Conservation (phyloP, 1,140 invertebrate species). For the Aphidius ervi region DNA sequence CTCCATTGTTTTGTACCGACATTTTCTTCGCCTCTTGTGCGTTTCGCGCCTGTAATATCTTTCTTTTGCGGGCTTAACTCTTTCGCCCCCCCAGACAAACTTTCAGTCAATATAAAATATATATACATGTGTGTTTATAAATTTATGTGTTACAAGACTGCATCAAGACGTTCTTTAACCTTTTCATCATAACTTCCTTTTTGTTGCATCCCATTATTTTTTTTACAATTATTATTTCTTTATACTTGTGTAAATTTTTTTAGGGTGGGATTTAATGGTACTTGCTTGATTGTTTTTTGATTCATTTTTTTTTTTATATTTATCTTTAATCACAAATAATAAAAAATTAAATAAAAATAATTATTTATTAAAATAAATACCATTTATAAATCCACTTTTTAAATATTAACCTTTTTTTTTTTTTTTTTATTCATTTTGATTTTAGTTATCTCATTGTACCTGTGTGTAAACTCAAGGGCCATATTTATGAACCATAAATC, state of each 20-base stretch:
- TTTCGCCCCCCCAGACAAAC: no score
- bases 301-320: not conserved
- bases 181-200: slow-evolving; percentile 18
- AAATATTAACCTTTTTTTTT: no score
- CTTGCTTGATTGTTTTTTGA: slow-evolving; percentile 16
- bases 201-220: slow-evolving; percentile 20
- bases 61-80: no score
- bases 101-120: no score
- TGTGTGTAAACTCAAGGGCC: no score
- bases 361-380: not conserved
- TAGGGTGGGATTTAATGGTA: slow-evolving; percentile 11
- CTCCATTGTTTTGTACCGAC: slow-evolving; percentile 25
- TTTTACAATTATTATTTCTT: slow-evolving; percentile 16
- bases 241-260: not conserved
- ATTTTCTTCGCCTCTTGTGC: not conserved
- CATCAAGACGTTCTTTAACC: slow-evolving; percentile 9
- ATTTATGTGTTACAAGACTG: no score
- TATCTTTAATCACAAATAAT: slow-evolving; percentile 19
- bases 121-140: no score
- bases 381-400: not conserved
- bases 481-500: no score
- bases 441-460: no score
- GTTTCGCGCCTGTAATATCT: no score
- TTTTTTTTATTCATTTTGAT: no score
- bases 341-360: slow-evolving; percentile 20